Evolutionary conservation across 2,888 invertebrate genomes (phyloP), one percentile per base, ranked within the genome.

Genomic region (Bibio marci): DNA sequence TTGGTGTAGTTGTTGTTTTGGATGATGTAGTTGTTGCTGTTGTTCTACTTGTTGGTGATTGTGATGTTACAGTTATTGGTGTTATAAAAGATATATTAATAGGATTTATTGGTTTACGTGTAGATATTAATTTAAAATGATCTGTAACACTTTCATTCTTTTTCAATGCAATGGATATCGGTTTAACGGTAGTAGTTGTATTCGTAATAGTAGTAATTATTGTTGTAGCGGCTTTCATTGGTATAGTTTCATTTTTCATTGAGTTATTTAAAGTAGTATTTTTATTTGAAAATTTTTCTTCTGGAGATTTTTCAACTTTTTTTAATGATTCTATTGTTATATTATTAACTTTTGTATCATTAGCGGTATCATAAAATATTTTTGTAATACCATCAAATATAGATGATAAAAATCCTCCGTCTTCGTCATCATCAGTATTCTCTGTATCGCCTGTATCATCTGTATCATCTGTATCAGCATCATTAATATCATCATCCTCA

Each of bases 381-480:
- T 25, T 19, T 2, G 35, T 25, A 25, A 35, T 22, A 18, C 25
- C 35, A 13, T 35, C 25, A 22, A 35, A 25, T 3, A 35, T 13
- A 19, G 35, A 8, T 35, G 35, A 35, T 8, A 35, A 13, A 13
- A 35, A 22, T 6, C 22, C 22, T 6, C 22, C 10, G 25, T 13
- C 13, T 8, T 19, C 22, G 11, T 15, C 22, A 32, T 30, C 17
- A 36, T 32, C 30, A n/a, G n/a, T n/a, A 17, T 33, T 27, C 6
- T 33, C 39, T 15, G 27, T 33, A 18, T 5, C 28, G n/a, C 34
- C 39, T 19, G 18, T 13, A 32, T 38, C 33, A 25, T 12, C 12
- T 12, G 15, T 22, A 34, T 39, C 39, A 35, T 30, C 34, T 14
- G 18, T 10, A 27, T 37, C 31, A 27, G 22, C n/a, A 18, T 40